Conservation (phyloP, 2,888 invertebrate genomes). For the Prenolepis imparis region DNA sequence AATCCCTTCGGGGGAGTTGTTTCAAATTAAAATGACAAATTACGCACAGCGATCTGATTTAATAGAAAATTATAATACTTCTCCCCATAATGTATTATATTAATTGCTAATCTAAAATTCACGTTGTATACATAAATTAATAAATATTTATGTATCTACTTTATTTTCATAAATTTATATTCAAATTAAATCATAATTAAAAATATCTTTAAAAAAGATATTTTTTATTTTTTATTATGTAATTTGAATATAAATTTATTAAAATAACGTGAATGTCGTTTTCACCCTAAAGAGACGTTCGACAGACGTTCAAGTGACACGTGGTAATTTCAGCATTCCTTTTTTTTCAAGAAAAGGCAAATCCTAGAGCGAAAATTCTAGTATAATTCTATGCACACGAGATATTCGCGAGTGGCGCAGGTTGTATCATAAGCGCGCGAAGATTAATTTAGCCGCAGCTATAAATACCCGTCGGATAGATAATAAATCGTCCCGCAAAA, state of each 20-base stretch:
- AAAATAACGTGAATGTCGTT: not conserved
- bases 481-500: constrained; percentile 55
- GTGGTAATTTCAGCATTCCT: not conserved
- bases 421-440: constrained; percentile 24
- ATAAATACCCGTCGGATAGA: constrained; percentile 54
- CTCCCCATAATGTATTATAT: not conserved
- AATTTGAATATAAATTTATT: not conserved
- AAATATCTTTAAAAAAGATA: not conserved
- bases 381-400: constrained; percentile 19
- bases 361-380: constrained; percentile 20
- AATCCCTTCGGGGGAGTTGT: not conserved
- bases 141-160: not conserved
- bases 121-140: not conserved
- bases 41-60: not conserved
- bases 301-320: not conserved
- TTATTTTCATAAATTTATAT: not conserved
- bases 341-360: not conserved
- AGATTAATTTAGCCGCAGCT: constrained; percentile 48
- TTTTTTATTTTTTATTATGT: not conserved
- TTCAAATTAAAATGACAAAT: constrained; percentile 1
- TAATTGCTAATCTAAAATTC: not conserved
- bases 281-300: not conserved
- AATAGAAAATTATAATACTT: not conserved
- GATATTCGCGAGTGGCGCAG: constrained; percentile 10
- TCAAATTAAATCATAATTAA: not conserved